Conservation (phyloP, 2,113 vertebrate genomes). For the Lampris megalopsis region DNA sequence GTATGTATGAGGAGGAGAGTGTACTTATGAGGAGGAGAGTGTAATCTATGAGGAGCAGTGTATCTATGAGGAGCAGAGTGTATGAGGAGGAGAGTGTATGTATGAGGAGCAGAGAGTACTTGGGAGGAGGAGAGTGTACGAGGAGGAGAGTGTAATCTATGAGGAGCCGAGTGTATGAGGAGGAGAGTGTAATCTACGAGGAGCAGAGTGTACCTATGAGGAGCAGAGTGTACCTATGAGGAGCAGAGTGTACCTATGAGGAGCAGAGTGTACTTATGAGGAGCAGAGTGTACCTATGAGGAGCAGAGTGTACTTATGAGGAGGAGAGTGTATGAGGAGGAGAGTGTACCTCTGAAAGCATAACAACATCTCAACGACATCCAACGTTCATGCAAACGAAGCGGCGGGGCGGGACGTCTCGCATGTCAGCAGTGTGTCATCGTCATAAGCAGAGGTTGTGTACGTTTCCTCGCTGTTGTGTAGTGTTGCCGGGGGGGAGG, state of each 20-base stretch:
- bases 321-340: slow-evolving; percentile 4
- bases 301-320: not conserved
- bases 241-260: no score
- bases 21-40: not conserved
- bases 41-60: no score
- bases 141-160: not conserved
- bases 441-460: slow-evolving; percentile 18
- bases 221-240: no score
- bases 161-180: no score
- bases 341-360: slow-evolving; percentile 6
- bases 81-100: no score
- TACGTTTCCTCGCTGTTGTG: slow-evolving; percentile 11
- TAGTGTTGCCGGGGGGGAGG: slow-evolving; percentile 31
- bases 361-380: slow-evolving; percentile 10
- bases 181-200: no score
- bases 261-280: not conserved
- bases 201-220: no score
- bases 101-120: no score
- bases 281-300: not conserved
- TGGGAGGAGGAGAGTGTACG: no score
- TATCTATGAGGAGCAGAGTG: no score
- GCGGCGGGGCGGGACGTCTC: not conserved
- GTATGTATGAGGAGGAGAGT: not conserved
- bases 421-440: not conserved
- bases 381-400: slow-evolving; percentile 5